Percentiles rank a stretch among this genome's conserved stretches.
These are phyloP conservation scores for Lepidochitona cinerea DNA, from an alignment of 2,888 invertebrate species.

Conservation along the genomic window DNA sequence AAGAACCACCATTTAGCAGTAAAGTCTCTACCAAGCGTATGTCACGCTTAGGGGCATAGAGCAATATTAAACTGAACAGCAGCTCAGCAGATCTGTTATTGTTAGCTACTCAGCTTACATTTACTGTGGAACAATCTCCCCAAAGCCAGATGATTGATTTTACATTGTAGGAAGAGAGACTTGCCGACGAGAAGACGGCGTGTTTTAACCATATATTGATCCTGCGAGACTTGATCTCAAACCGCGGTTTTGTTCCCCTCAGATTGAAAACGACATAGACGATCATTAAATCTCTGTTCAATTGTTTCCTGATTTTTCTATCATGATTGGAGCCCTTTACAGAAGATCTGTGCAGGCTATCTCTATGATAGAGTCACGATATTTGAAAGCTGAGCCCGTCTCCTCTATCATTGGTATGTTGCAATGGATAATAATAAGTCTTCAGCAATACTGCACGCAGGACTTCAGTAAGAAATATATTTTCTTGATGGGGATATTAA, in stretches of 20 bases:
- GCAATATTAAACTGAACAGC: neutral
- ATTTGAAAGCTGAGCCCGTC: no score
- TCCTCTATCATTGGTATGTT: no score
- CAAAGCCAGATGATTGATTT: neutral
- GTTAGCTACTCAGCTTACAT: neutral
- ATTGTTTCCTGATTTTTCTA: neutral
- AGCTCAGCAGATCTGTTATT: neutral
- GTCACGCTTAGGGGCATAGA: neutral
- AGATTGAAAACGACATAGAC: neutral
- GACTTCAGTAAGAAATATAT: no score
- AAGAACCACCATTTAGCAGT: no score
- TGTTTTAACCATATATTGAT: conserved; percentile 1
- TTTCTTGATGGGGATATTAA: no score
- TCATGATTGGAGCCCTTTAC: no score
- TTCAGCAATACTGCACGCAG: no score
- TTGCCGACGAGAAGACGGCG: neutral
- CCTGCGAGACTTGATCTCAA: neutral
- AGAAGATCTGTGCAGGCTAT: no score
- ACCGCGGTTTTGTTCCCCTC: neutral
- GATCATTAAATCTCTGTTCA: neutral
- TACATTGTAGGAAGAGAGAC: neutral
- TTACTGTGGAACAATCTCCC: neutral
- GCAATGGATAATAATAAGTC: no score
- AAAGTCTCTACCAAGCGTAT: neutral
- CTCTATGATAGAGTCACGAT: no score